Base-by-base conservation (phyloP, 2,113 vertebrate species). In the Seriola aureovittata region DNA sequence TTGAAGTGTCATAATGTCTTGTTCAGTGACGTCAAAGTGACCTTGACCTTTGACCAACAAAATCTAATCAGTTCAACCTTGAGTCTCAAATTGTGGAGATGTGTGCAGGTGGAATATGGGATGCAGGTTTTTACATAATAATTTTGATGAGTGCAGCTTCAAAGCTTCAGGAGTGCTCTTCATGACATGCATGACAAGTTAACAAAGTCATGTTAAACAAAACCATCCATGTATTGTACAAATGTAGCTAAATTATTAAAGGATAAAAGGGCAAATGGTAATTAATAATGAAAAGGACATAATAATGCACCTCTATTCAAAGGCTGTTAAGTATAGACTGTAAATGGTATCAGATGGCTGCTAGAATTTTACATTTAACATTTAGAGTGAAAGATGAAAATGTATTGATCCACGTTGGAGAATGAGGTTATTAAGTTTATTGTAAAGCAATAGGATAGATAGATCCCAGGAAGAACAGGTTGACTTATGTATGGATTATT, bases 191-290 rank as follows among this genome's bases (percentile, higher is more conserved):
- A 42, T 13, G 4, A 67, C 12, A 69, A 40, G 34, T 59, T 81
- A 75, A 46, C 25, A 71, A 78, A 62, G 60, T 58, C 62, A 77
- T 84, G 84, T 88, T 57, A 38, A 75, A 77, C 48, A 65, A 71
- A 84, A 76, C 69, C 50, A 7, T 13, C 25, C 73, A 79, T 81
- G 75, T 60, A 55, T n/a, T 82, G 69, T 68, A 71, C 82, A 87
- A 83, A 81, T 66, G 73, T 36, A 5, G 10, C 14, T 88, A 10
- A 88, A 88, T 86, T 70, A 90, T 91, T 88, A 32, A 93, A 71
- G 14, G 21, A 12, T 64, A 50, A 64, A 64, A 23, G 29, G 46
- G 65, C 58, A 82, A 42, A 72, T 71, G 54, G 67, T 19, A 57
- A 82, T 88, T 68, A 88, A 90, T 85, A 85, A 89, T 88, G 58